Evolutionary conservation across 2,113 vertebrate species (phyloP).

Genomic region (Madoqua kirkii): DNA sequence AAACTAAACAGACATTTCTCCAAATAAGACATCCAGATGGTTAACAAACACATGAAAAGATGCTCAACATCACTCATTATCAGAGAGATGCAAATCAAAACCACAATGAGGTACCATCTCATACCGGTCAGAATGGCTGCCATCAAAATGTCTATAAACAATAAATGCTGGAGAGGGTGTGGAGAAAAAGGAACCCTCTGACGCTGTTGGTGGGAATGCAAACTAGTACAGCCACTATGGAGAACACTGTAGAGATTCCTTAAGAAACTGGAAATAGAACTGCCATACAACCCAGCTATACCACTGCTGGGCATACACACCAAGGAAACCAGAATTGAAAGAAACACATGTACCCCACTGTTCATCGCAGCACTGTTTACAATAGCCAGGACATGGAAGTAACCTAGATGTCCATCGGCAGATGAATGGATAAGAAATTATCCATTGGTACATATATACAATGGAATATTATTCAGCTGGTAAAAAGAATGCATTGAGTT

Average conservation of each 20-base stretch:
- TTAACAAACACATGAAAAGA: neutral
- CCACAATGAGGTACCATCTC: neutral
- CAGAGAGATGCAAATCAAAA: neutral
- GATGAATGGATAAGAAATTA: neutral
- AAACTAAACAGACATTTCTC: neutral
- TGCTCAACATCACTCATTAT: neutral
- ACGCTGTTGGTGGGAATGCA: neutral
- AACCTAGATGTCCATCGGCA: neutral
- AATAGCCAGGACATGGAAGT: neutral
- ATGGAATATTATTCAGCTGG: neutral
- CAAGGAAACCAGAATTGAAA: neutral
- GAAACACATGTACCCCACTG: neutral
- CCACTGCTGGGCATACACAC: neutral
- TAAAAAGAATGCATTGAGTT: neutral
- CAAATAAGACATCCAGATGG: neutral
- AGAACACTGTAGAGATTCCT: neutral
- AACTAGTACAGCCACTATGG: neutral
- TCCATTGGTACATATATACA: neutral
- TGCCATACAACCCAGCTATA: neutral
- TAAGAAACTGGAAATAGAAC: neutral
- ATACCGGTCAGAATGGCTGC: neutral
- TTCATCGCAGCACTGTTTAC: neutral
- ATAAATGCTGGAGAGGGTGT: neutral
- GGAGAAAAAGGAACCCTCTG: neutral
- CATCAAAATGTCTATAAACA: neutral